Conservation (phyloP, 2,113 vertebrate species). For the Atrichornis clamosus region DNA sequence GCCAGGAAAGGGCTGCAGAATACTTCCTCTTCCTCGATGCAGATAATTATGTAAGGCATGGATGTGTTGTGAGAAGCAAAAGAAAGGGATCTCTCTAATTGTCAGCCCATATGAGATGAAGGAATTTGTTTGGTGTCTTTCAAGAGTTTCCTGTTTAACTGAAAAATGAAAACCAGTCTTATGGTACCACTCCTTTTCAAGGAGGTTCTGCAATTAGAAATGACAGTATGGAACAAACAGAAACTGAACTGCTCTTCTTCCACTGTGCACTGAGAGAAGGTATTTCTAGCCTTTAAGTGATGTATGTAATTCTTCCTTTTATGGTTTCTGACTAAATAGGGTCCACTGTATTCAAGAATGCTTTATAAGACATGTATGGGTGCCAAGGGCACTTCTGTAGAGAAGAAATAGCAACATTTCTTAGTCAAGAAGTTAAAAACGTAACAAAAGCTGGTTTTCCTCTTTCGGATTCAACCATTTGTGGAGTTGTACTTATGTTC, state of each 20-base stretch:
- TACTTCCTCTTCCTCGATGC: background rate
- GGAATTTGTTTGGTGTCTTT: background rate
- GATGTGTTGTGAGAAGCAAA: background rate
- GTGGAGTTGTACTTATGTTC: background rate
- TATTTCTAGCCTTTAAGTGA: background rate
- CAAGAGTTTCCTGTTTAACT: background rate
- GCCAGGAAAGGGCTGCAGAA: background rate
- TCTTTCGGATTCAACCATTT: background rate
- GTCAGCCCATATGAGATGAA: background rate
- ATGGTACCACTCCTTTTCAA: background rate
- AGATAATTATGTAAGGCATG: background rate
- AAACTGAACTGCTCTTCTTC: background rate
- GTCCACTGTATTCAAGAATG: background rate
- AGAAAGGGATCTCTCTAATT: background rate
- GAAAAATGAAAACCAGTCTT: background rate
- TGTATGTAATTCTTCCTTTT: background rate
- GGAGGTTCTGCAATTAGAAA: background rate
- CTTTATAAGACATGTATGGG: background rate
- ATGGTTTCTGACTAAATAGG: background rate
- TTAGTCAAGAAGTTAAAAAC: background rate
- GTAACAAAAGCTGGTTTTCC: background rate
- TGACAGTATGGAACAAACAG: background rate
- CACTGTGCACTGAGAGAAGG: background rate
- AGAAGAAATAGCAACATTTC: background rate
- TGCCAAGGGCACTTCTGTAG: background rate